Evolutionary conservation across 53 echinoderm and acorn worm species (phyloP).

Genomic region (Luidia sarsii): DNA sequence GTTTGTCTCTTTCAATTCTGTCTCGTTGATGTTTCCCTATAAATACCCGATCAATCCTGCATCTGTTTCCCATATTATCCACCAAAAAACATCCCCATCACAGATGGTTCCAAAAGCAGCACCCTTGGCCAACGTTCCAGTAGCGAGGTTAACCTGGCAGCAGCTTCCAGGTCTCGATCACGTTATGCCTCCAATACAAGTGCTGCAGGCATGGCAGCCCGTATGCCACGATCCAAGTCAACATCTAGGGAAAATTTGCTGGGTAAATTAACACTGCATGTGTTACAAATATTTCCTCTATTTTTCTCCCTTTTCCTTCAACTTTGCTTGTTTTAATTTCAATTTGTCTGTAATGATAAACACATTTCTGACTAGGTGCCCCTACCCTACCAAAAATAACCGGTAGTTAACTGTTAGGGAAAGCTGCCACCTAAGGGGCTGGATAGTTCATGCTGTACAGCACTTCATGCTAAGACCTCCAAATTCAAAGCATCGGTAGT

Average conservation of each 20-base stretch:
- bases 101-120: slow-evolving; percentile 56
- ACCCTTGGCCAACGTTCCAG: slow-evolving; percentile 91
- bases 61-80: not conserved
- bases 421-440: too few species aligned
- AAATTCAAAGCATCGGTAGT: too few species aligned
- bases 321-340: too few species aligned
- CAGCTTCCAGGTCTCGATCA: slow-evolving; percentile 88
- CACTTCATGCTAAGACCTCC: too few species aligned
- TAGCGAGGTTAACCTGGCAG: slow-evolving; percentile 97
- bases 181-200: slow-evolving; percentile 77
- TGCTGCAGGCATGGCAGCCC: slow-evolving; percentile 56
- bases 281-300: too few species aligned
- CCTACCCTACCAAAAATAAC: too few species aligned
- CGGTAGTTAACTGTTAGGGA: too few species aligned
- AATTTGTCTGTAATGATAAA: too few species aligned
- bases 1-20: not conserved
- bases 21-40: not conserved
- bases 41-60: not conserved
- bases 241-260: slow-evolving; percentile 94
- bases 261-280: slow-evolving; percentile 87
- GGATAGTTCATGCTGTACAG: too few species aligned
- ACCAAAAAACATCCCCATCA: slow-evolving; percentile 14
- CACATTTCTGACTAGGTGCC: too few species aligned
- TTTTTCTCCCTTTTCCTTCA: too few species aligned
- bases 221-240: slow-evolving; percentile 92